Evolutionary conservation across 2,113 vertebrate species (phyloP).

Genomic region (Spheniscus mendiculus): DNA sequence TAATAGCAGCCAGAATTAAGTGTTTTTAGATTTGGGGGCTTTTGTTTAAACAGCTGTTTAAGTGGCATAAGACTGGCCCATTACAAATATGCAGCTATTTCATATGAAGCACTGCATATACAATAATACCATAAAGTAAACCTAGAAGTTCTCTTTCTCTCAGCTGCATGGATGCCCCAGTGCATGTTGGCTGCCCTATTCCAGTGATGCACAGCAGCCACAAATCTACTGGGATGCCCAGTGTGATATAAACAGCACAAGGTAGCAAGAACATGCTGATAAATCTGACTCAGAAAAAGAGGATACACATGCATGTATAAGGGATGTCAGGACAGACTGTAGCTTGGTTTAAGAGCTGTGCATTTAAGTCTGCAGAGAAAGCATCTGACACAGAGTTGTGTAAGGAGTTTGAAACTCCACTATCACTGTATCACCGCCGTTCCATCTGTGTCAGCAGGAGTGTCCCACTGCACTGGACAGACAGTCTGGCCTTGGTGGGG

Average conservation of each 20-base stretch:
- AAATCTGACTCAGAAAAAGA: background rate
- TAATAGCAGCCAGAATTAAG: background rate
- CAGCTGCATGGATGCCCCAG: background rate
- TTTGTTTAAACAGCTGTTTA: background rate
- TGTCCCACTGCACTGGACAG: background rate
- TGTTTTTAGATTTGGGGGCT: background rate
- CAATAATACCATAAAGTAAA: background rate
- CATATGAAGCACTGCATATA: background rate
- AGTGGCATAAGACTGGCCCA: background rate
- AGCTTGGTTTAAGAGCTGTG: background rate
- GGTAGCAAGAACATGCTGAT: background rate
- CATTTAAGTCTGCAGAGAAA: background rate
- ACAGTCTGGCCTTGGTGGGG: background rate
- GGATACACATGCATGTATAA: background rate
- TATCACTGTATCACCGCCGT: rapidly evolving
- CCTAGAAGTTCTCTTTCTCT: background rate
- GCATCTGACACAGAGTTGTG: background rate
- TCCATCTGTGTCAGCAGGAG: background rate
- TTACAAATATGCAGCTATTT: background rate
- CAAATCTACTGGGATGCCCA: background rate
- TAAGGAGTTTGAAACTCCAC: background rate
- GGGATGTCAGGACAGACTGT: background rate
- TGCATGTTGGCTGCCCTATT: background rate
- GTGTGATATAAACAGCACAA: background rate
- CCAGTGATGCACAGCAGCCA: background rate